These are phyloP conservation scores for Balanococcus diminutus DNA, from an alignment of 2,888 invertebrate genomes.

Conservation along the genomic window DNA sequence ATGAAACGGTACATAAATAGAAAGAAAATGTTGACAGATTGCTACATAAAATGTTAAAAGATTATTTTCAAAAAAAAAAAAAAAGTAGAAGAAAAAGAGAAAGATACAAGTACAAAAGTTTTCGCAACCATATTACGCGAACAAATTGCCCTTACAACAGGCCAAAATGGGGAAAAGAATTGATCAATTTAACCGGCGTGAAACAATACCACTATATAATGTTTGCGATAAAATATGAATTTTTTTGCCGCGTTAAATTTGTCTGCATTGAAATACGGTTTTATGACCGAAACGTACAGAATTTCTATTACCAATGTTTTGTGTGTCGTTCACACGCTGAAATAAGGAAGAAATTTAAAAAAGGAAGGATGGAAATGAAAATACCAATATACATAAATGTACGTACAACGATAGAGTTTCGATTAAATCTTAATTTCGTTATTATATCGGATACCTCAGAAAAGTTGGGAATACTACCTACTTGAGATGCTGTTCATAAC, in stretches of 20 bases:
- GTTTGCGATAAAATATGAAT: neutral
- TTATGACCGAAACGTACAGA: neutral
- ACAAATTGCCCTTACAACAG: neutral
- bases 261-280: neutral
- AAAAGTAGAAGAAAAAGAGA: neutral
- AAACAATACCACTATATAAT: neutral
- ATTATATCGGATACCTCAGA: neutral
- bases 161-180: neutral
- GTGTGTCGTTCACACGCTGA: neutral
- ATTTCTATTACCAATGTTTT: neutral
- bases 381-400: neutral
- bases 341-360: neutral
- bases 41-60: constrained; percentile 1
- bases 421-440: constrained; percentile 45
- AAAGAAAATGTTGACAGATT: constrained; percentile 11
- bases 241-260: neutral
- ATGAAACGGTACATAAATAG: neutral
- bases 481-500: constrained; percentile 49
- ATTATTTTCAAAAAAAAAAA: neutral
- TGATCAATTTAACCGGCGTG: neutral
- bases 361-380: neutral
- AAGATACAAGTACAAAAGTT: neutral
- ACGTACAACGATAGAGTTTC: neutral
- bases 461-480: constrained; percentile 8
- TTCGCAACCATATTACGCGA: neutral